phyloP scores from a whole-genome alignment of 2,797 vertebrate species.

The Hippocampus kuda region DNA sequence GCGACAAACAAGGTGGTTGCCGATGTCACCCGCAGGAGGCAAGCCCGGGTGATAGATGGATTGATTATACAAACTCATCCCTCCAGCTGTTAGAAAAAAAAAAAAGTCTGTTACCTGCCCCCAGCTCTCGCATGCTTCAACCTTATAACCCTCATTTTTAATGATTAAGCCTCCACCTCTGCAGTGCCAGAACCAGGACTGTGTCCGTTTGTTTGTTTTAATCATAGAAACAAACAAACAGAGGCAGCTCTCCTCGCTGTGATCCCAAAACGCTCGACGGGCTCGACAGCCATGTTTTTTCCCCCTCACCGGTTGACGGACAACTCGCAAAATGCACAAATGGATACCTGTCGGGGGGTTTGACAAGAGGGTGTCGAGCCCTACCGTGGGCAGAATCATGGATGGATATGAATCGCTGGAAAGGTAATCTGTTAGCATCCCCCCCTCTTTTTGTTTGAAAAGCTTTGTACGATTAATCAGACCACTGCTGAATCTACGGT shows the following conservation, averaged over 20 bases:
- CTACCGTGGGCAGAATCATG: constrained; percentile 37
- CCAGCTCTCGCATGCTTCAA: constrained; percentile 45
- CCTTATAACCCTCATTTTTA: constrained; percentile 33
- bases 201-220: constrained; percentile 8
- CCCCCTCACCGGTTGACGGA: constrained; percentile 35
- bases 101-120: constrained; percentile 30
- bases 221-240: constrained; percentile 17
- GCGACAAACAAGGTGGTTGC: constrained; percentile 56
- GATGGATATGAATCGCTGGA: constrained; percentile 27
- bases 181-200: constrained; percentile 27
- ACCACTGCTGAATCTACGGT: constrained; percentile 16
- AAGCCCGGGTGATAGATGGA: constrained; percentile 59
- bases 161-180: neutral
- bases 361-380: constrained; percentile 44
- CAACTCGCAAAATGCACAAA: constrained; percentile 53
- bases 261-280: constrained; percentile 30
- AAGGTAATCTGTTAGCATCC: constrained; percentile 45
- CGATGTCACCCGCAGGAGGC: constrained; percentile 28
- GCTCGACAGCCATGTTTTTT: constrained; percentile 50
- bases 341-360: constrained; percentile 49
- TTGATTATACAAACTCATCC: constrained; percentile 57
- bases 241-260: constrained; percentile 40
- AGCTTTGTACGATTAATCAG: constrained; percentile 45
- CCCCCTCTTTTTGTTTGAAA: constrained; percentile 42
- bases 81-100: constrained; percentile 43